Evolutionary conservation across 2,797 vertebrate genomes (phyloP).

Genomic region (Tarsius wallacei): DNA sequence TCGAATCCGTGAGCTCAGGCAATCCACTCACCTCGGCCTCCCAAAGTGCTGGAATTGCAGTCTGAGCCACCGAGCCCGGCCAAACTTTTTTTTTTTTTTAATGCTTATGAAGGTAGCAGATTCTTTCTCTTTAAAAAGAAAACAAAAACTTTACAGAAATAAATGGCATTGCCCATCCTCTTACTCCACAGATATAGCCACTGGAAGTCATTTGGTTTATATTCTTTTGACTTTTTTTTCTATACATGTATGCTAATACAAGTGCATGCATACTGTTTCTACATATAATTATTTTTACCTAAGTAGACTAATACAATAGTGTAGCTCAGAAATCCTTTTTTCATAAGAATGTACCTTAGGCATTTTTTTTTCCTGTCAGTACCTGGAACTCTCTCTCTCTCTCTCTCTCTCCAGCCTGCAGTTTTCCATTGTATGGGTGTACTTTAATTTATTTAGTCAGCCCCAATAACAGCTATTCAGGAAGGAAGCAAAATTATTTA

Average conservation of each 20-base stretch:
- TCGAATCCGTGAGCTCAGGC: too few relatives aligned
- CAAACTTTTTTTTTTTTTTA: slow-evolving; percentile 20
- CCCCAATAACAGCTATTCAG: not conserved
- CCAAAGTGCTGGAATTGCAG: too few relatives aligned
- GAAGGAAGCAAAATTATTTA: not conserved
- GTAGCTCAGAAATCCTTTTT: not conserved
- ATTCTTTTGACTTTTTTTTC: not conserved
- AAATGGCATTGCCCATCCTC: slow-evolving; percentile 25
- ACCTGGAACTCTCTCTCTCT: not conserved
- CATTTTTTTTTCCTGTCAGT: not conserved
- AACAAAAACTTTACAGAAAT: slow-evolving; percentile 2
- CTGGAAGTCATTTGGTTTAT: slow-evolving; percentile 9
- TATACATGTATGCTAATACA: not conserved
- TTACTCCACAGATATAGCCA: slow-evolving; percentile 11
- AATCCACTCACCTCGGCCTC: too few relatives aligned
- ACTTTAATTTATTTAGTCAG: slow-evolving; percentile 33
- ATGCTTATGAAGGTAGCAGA: not conserved
- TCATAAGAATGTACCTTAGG: not conserved
- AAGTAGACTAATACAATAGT: slow-evolving; percentile 27
- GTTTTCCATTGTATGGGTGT: not conserved
- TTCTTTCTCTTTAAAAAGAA: slow-evolving; percentile 7
- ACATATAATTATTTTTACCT: slow-evolving; percentile 54
- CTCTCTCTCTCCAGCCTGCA: slow-evolving; percentile 26
- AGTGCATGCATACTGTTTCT: slow-evolving; percentile 14
- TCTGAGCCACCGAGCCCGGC: too few relatives aligned